Evolutionary conservation across 2,888 invertebrate genomes (phyloP), one percentile per base, ranked within the genome.

Genomic region (Subacronicta megacephala): DNA sequence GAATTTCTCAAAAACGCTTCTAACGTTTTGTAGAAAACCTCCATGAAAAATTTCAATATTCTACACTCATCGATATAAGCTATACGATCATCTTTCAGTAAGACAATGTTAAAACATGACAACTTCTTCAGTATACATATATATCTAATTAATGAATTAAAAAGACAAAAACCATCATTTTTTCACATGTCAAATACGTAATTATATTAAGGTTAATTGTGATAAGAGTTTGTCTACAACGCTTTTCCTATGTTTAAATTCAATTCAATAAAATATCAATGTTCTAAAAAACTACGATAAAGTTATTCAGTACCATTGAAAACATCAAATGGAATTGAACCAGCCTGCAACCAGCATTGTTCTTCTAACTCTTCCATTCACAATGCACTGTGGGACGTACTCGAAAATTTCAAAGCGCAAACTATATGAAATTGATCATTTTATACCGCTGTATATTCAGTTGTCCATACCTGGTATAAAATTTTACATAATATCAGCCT

Each of bases 341-440:
- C 37, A 60, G 0, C 23, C 49, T 66, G n/a, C n/a, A n/a, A n/a
- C n/a, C n/a, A n/a, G n/a, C n/a, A n/a, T 71, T 71, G 59, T 66
- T 62, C 49, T 62, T 26, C 37, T 38, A 53, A 37, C 26, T 45
- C 26, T 33, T 38, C 12, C 36, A 37, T 52, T 36, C 36, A 68
- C 35, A 56, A 62, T 45, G 52, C 41, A 36, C 20, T 36, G 47
- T 37, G 33, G 40, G 33, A 36, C 44, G 33, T 7, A 42, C 40
- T 49, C 17, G 36, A 29, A 64, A 53, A 49, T 13, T 33, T 41
- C 20, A 38, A 18, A 61, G 26, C 13, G 43, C 23, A 33, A 47
- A 41, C 31, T 20, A 44, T 38, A 47, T 15, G 29, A 3, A 0
- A 26, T 41, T 7, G 17, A 17, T 12, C 26, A 4, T 43, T 37